A percentile compares a stretch with the other conserved stretches of the same genome.
Evolutionary conservation across 2,888 invertebrate species (phyloP).

Genomic region (Diarsia mendica): DNA sequence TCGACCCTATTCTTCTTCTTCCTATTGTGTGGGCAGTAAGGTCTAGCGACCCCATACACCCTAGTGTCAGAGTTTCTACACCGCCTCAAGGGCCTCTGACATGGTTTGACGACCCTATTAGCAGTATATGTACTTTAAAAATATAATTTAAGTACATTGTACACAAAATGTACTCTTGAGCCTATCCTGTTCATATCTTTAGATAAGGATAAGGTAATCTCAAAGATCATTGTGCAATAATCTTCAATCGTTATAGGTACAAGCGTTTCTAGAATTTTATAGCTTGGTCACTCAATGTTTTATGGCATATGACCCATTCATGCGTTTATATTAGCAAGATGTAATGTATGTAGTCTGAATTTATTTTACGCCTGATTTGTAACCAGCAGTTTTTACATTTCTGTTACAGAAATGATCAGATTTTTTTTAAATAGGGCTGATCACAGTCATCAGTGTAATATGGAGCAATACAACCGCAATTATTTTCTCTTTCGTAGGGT

Average conservation of each 20-base stretch:
- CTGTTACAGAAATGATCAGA: neutral
- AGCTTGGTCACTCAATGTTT: conserved; percentile 12
- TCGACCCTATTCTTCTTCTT: neutral
- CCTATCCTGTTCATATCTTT: conserved; percentile 27
- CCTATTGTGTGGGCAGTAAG: too few relatives aligned
- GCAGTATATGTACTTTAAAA: neutral
- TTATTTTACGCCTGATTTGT: conserved; percentile 20
- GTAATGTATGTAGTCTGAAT: neutral
- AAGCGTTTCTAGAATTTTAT: conserved; percentile 22
- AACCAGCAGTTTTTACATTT: neutral
- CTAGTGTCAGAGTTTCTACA: too few relatives aligned
- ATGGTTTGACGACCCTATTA: neutral
- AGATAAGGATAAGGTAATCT: conserved; percentile 31
- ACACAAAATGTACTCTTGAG: conserved; percentile 10
- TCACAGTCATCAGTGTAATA: neutral
- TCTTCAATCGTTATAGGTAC: conserved; percentile 3
- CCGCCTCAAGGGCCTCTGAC: too few relatives aligned
- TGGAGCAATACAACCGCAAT: neutral
- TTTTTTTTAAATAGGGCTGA: neutral
- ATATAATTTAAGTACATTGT: neutral
- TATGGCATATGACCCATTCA: neutral
- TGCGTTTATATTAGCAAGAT: conserved; percentile 12
- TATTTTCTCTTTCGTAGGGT: neutral
- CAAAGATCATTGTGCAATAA: conserved; percentile 18
- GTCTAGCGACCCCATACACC: too few relatives aligned